phyloP scores from a whole-genome alignment of 2,113 vertebrate species.

The Tapirus terrestris region DNA sequence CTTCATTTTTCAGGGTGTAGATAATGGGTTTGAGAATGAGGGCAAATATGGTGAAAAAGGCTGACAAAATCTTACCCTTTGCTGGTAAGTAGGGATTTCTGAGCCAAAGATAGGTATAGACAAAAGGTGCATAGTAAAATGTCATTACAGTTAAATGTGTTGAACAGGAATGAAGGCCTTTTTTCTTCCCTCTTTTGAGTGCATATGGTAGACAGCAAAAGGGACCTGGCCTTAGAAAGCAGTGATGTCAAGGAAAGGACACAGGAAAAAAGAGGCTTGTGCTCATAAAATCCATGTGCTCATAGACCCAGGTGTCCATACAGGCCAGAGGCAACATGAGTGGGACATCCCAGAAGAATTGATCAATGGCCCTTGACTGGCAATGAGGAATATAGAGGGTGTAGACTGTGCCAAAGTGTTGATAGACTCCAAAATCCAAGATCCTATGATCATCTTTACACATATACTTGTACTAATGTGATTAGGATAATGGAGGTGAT shows the following conservation, averaged over 20 bases:
- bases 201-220: conserved; percentile 28
- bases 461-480: conserved; percentile 47
- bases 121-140: conserved; percentile 55
- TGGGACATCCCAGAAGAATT: conserved; percentile 57
- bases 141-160: conserved; percentile 52
- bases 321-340: conserved; percentile 52
- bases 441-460: conserved; percentile 20
- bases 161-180: conserved; percentile 8
- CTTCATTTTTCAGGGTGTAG: neutral
- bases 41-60: conserved; percentile 53
- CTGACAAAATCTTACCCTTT: conserved; percentile 47
- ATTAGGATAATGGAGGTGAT: conserved; percentile 59
- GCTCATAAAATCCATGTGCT: conserved; percentile 38
- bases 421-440: conserved; percentile 52
- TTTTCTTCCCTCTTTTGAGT: conserved; percentile 25
- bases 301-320: conserved; percentile 4
- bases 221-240: neutral
- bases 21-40: conserved; percentile 65
- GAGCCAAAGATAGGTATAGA: conserved; percentile 28
- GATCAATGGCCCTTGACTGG: neutral
- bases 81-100: neutral
- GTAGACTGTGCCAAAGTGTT: conserved; percentile 30
- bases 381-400: conserved; percentile 34
- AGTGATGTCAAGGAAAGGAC: conserved; percentile 55
- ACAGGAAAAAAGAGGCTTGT: neutral